Evolutionary conservation across 2,113 vertebrate genomes (phyloP), one percentile per base, ranked within the genome.

Genomic region (Halichoeres trimaculatus): DNA sequence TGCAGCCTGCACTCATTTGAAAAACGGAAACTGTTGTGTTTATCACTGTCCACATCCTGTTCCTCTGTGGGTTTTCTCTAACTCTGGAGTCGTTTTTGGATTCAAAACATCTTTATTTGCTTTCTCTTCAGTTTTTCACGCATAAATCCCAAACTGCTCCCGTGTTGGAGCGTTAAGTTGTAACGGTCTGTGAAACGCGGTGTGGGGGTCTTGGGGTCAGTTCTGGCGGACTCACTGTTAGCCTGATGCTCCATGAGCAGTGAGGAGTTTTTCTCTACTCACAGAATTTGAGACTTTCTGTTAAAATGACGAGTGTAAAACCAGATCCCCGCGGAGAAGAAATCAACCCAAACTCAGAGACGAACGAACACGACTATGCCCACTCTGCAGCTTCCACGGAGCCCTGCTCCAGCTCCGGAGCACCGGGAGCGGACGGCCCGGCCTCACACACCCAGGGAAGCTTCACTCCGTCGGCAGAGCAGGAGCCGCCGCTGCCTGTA

Each of bases 351-450:
- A 23, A 73, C 0, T 57, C 84, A 0, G 88, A 87, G 11, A 35
- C 86, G 0, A 87, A 87, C 64, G 87, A 91, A 23, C 86, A 90
- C 43, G 88, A 90, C 53, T 90, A 90, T 20, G 89, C 89, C 0
- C 70, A 84, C 81, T 4, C 67, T 1, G 56, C 24, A 22, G 80
- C 70, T 4, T 47, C 74, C 26, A 1, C 55, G 1, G 69, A 81
- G 23, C 57, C 30, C 64, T 14, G 54, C 36, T n/a, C 64, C 14
- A 20, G 40, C 50, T 36, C 75, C 2, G 45, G 22, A 1, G 0
- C 41, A 4, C 10, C 62, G 50, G 40, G 19, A 11, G 24, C 1
- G 0, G 34, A 59, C 26, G 40, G 14, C 0, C 51, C 5, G 10
- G 40, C 57, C 38, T 4, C 14, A 3, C 40, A 41, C 48, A 2